These are phyloP conservation scores for Agrotis ipsilon DNA, from an alignment of 2,888 invertebrate genomes.

Conservation along the genomic window DNA sequence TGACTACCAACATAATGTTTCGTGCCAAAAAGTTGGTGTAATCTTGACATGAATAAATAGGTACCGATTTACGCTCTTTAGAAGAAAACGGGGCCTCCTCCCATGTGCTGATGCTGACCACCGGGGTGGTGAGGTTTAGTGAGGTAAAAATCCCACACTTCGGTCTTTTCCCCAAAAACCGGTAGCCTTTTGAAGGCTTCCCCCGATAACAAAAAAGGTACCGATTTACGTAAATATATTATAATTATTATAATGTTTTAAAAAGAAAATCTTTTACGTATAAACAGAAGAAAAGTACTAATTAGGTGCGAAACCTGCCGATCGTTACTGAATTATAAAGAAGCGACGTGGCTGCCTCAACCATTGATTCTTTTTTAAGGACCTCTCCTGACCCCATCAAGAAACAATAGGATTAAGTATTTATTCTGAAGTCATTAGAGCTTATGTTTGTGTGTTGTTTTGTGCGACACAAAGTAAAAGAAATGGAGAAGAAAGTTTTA, in stretches of 20 bases:
- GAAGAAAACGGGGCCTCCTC: too few species aligned
- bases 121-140: too few species aligned
- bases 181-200: too few species aligned
- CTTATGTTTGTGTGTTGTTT: background rate
- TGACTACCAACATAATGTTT: background rate
- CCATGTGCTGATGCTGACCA: too few species aligned
- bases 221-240: too few species aligned
- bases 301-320: slow-evolving; percentile 44
- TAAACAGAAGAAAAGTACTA: slow-evolving; percentile 38
- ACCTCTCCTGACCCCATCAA: slow-evolving; percentile 15
- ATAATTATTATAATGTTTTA: too few species aligned
- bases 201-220: too few species aligned
- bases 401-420: slow-evolving; percentile 38
- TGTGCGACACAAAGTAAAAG: background rate
- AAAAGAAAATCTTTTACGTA: slow-evolving; percentile 13
- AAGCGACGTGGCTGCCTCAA: slow-evolving; percentile 10
- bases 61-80: too few species aligned
- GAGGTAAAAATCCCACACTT: too few species aligned
- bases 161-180: too few species aligned
- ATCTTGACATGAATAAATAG: too few species aligned
- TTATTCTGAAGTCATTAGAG: slow-evolving; percentile 23
- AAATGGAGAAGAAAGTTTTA: background rate
- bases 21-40: too few species aligned
- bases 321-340: slow-evolving; percentile 49
- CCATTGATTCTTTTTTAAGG: slow-evolving; percentile 43